Evolutionary conservation across 2,888 invertebrate genomes (phyloP).

Genomic region (Agrochola lota): DNA sequence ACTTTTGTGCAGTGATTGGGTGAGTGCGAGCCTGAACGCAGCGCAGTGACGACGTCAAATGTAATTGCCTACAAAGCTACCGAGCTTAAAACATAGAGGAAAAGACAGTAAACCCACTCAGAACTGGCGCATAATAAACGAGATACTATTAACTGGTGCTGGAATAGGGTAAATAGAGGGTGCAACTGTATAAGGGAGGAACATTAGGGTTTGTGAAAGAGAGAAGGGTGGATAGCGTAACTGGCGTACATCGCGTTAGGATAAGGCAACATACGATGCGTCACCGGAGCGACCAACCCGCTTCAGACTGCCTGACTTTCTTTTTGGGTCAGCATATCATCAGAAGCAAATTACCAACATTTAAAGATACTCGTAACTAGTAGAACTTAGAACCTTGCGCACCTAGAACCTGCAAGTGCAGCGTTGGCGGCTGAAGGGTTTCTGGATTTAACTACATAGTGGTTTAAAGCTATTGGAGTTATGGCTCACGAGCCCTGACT

Average conservation of each 20-base stretch:
- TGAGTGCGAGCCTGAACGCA: conserved; percentile 38
- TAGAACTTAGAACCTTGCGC: neutral
- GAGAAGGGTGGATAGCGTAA: too few relatives aligned
- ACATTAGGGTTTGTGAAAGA: neutral
- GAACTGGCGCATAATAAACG: neutral
- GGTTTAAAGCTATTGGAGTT: conserved; percentile 34
- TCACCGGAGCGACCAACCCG: neutral
- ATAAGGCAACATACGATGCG: neutral
- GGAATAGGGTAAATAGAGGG: neutral
- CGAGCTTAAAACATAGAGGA: neutral
- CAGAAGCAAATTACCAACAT: neutral
- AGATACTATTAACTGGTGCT: too few relatives aligned
- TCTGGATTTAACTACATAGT: conserved; percentile 9
- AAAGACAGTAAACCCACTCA: conserved; percentile 6
- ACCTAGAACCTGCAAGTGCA: neutral
- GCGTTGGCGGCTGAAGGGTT: neutral
- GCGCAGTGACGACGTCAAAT: conserved; percentile 22
- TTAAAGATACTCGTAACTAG: neutral
- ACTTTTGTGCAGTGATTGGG: conserved; percentile 55
- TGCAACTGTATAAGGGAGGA: neutral
- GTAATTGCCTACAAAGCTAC: conserved; percentile 10
- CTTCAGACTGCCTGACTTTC: neutral
- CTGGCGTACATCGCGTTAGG: neutral
- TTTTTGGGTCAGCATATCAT: neutral
- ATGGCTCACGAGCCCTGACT: conserved; percentile 29